A percentile compares a stretch with the other conserved stretches of the same genome.
Conservation (phyloP, 2,888 invertebrate genomes). For the Lycocerus yunnanus region DNA sequence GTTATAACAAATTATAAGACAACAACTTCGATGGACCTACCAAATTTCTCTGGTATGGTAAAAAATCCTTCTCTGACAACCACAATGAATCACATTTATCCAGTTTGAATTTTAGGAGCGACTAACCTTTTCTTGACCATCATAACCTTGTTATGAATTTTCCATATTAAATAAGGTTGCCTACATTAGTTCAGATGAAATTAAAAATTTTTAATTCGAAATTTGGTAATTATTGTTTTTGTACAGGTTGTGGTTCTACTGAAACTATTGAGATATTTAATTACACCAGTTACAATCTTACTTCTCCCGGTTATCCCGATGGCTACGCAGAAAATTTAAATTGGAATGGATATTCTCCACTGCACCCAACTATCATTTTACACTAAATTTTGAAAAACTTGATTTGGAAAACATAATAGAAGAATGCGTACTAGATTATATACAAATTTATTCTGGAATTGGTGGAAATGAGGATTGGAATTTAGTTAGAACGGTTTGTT, state of each 20-base stretch:
- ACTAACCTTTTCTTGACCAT: too few relatives aligned
- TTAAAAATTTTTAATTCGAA: too few relatives aligned
- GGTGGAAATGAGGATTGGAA: constrained; percentile 60
- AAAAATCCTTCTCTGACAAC: too few relatives aligned
- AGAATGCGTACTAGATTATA: constrained; percentile 65
- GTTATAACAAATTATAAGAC: too few relatives aligned
- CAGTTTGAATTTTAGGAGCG: too few relatives aligned
- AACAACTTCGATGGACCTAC: too few relatives aligned
- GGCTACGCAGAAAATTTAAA: constrained; percentile 66
- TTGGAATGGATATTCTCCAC: constrained; percentile 78
- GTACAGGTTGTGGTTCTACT: constrained; percentile 44
- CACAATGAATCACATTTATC: too few relatives aligned
- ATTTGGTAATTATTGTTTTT: constrained; percentile 32
- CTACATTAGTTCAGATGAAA: too few relatives aligned
- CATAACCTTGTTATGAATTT: too few relatives aligned
- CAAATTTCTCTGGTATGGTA: too few relatives aligned
- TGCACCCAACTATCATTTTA: constrained; percentile 63
- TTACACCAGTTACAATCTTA: constrained; percentile 51
- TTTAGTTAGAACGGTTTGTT: constrained; percentile 61
- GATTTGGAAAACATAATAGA: constrained; percentile 60
- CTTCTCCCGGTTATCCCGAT: constrained; percentile 78
- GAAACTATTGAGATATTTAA: constrained; percentile 43
- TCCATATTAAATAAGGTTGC: too few relatives aligned
- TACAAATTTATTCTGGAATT: constrained; percentile 62
- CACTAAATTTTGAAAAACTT: constrained; percentile 61